Base-by-base conservation (phyloP, 2,113 vertebrate genomes). In the Cranoglanis bouderius region DNA sequence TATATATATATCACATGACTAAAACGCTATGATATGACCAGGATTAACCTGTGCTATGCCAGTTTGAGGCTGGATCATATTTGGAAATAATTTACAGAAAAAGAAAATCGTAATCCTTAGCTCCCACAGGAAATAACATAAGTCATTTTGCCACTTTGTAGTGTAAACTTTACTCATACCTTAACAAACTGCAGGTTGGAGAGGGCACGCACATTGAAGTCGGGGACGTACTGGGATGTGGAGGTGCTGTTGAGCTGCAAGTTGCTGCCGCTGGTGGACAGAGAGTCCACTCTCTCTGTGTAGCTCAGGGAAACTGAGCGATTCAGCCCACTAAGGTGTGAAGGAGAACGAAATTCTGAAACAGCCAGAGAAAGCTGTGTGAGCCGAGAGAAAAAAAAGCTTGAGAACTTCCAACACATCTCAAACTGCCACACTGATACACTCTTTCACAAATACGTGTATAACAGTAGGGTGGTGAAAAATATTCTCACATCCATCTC, bases 121-220 rank as follows among this genome's bases (percentile, higher is more conserved):
- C 74, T 26, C 18, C 8, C 70, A 38, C 32, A 35, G n/a, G 14
- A 35, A 35, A 70, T 18, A 63, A 29, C 5, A 5, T 65, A 67
- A 35, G 65, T 6, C 1, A 70, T 14, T 74, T 74, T 40, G 2
- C 35, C 14, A 74, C 70, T 40, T 74, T 18, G 1, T 12, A 78
- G 6, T 53, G 29, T 53, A 32, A 53, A 53, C 55, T 9, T 82
- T 5, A 59, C 2, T 19, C 95, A 93, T 92, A 99, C 97, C 97
- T 98, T 99, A 85, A 98, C 95, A 32, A 95, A 99, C 96, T 99
- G 98, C 19, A 99, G 95, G 94, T 99, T 98, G 0, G 90, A 94
- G 86, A 99, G 96, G 0, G 98, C 98, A 0, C 98, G 96, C 0
- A 99, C 97, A 4, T 96, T 97, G 96, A 99, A 99, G 92, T 99